Base-by-base conservation (phyloP, 1,140 invertebrate genomes). In the Octopus sinensis region DNA sequence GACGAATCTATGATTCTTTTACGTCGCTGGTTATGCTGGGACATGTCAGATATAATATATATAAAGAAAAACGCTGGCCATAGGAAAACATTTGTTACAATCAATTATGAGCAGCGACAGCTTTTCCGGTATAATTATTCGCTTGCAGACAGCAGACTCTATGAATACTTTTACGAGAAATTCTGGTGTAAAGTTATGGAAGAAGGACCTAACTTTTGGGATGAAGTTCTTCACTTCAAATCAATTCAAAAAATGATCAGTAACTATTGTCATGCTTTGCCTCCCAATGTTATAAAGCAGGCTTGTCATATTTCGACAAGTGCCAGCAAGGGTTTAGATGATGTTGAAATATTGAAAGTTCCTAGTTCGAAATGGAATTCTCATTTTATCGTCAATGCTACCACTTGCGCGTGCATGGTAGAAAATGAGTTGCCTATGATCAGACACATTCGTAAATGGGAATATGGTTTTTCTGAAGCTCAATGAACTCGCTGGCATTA, bases 1-100 rank as follows among this genome's bases (percentile, higher is more conserved):
- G 92, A 92, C 82, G 91, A 92, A 83, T 92, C 92, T 4, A 85
- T 92, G 54, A 87, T 93, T 62, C 84, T 93, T 6, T 82, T 93
- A 56, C 88, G 88, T 56, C 84, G 92, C 78, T 82, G 89, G 6
- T 88, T 92, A 68, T 92, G 91, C 79, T 92, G 92, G 92, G 84
- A 89, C 6, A 85, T 90, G 30, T 87, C 90, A 71, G 88, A 92
- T 80, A 88, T 93, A 6, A 76, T 91, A 0, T 90, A 88, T 82
- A 52, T 84, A 23, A 30, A 12, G 10, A 83, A 79, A 62, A 85
- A 86, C 51, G 68, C 30, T 3, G 75, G 81, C 12, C 68, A 79
- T 53, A 76, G 80, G 6, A 23, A 79, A 4, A n/a, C 73, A 1
- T 51, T 79, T 10, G 30, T 82, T 53, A 75, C n/a, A 10, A 56